A percentile compares a stretch with the other conserved stretches of the same genome.
These are phyloP conservation scores for Anneissia japonica DNA, from an alignment of 35 echinoderm and acorn worm species.

Conservation along the genomic window DNA sequence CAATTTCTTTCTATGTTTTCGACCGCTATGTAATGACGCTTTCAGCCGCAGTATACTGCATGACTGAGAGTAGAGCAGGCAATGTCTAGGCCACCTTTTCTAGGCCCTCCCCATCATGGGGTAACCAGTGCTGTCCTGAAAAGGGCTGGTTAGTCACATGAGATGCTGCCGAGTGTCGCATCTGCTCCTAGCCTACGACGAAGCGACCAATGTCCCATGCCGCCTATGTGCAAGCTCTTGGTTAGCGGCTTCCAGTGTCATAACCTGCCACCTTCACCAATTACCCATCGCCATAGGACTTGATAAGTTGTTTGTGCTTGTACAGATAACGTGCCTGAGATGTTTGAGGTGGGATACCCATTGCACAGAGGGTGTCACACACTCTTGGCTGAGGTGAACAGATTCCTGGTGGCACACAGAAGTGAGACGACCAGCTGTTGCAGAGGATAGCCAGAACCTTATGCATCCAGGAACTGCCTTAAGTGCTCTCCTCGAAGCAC, in stretches of 20 bases:
- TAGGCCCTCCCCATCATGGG: not conserved
- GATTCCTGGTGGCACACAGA: too few species aligned
- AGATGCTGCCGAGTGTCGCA: conserved; percentile 8
- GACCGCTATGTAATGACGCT: not conserved
- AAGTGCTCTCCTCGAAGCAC: too few species aligned
- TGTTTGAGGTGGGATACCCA: too few species aligned
- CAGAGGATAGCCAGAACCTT: too few species aligned
- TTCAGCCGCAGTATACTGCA: not conserved
- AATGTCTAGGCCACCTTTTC: not conserved
- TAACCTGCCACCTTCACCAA: not conserved
- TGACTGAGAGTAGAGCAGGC: conserved; percentile 2
- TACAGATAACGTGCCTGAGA: not conserved
- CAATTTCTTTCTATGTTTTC: not conserved
- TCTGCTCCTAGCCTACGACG: not conserved
- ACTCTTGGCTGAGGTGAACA: too few species aligned
- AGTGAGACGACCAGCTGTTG: too few species aligned
- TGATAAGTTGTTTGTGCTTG: not conserved
- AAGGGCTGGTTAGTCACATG: conserved; percentile 7
- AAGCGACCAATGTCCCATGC: conserved; percentile 8
- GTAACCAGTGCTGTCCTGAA: conserved; percentile 8
- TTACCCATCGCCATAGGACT: not conserved
- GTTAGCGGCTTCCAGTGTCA: not conserved
- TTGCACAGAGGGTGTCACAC: too few species aligned
- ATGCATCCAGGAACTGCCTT: too few species aligned
- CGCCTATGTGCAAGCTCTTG: conserved; percentile 6